Conservation (phyloP, 2,113 vertebrate species). For the Oreochromis tanganicae region DNA sequence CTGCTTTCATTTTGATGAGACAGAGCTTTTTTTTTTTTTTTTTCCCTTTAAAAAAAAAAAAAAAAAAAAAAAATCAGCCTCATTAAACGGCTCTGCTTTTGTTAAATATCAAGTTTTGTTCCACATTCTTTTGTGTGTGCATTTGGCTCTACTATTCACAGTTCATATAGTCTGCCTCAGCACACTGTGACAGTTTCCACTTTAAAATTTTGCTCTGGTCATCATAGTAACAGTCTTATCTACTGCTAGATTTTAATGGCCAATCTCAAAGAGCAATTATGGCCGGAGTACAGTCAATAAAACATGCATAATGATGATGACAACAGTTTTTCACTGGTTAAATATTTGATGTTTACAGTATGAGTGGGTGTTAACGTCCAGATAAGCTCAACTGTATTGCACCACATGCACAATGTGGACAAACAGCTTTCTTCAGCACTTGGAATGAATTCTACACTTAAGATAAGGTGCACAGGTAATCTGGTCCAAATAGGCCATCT, state of each 20-base stretch:
- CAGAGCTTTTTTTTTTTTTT: too few relatives aligned
- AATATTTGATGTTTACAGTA: conserved; percentile 21
- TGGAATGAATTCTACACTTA: conserved; percentile 49
- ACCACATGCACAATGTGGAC: background rate
- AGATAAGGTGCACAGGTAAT: conserved; percentile 62
- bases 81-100: background rate
- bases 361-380: conserved; percentile 53
- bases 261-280: background rate
- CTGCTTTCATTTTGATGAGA: too few relatives aligned
- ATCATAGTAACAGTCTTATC: background rate
- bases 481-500: conserved; percentile 57
- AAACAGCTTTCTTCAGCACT: conserved; percentile 22
- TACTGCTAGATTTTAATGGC: background rate
- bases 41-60: too few relatives aligned
- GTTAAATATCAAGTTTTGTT: background rate
- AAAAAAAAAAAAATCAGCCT: background rate
- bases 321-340: background rate
- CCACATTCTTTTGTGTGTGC: background rate
- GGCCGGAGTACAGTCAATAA: background rate
- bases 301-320: background rate
- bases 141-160: background rate
- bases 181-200: background rate
- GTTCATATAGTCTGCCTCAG: background rate
- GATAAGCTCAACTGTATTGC: conserved; percentile 7
- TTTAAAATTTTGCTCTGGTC: background rate